Conservation (phyloP, 2,888 invertebrate genomes). For the Pimpla rufipes region DNA sequence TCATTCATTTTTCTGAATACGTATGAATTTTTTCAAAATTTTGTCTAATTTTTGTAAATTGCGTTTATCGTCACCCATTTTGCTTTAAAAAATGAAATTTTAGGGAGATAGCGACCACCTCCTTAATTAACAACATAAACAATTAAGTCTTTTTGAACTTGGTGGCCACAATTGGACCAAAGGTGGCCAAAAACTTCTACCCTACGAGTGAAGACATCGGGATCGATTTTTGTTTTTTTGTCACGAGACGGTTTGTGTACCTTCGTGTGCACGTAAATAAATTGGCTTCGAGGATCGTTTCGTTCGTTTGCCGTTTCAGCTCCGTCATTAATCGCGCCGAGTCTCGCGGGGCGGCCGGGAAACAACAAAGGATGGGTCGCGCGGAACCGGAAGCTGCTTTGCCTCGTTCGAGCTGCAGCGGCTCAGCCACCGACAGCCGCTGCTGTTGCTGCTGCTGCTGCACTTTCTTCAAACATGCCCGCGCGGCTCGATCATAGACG, state of each 20-base stretch:
- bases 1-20: too few species aligned
- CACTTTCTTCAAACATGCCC: slow-evolving; percentile 37
- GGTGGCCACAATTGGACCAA: too few species aligned
- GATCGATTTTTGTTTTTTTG: neutral
- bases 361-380: slow-evolving; percentile 45
- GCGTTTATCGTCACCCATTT: too few species aligned
- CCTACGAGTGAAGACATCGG: too few species aligned
- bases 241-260: neutral
- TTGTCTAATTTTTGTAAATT: too few species aligned
- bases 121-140: too few species aligned
- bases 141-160: too few species aligned
- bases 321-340: slow-evolving; percentile 15
- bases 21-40: too few species aligned
- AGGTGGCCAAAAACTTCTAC: too few species aligned
- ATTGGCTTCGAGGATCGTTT: neutral
- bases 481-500: slow-evolving; percentile 17
- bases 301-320: neutral
- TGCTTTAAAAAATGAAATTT: too few species aligned
- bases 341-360: neutral
- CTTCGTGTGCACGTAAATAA: neutral
- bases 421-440: neutral
- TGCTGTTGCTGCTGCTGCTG: slow-evolving; percentile 14
- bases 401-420: slow-evolving; percentile 10
- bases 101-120: too few species aligned
- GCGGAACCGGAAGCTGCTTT: slow-evolving; percentile 53